These are phyloP conservation scores for Adineta ricciae DNA, from an alignment of 2,888 invertebrate genomes.

Conservation along the genomic window DNA sequence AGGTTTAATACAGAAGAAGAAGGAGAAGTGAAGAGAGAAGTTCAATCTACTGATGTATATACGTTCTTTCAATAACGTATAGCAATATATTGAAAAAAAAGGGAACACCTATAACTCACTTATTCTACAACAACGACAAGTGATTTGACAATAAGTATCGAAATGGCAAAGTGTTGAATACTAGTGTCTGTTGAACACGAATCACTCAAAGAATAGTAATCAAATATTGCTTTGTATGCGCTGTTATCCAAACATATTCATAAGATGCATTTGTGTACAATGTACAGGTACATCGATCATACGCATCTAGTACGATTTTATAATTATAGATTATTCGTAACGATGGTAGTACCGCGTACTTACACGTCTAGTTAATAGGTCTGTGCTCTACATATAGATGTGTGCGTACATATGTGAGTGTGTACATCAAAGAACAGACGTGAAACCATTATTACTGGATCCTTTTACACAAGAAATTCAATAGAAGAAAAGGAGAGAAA, in stretches of 20 bases:
- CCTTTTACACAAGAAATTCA: neutral
- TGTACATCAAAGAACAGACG: slow-evolving; percentile 5
- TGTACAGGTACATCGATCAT: neutral
- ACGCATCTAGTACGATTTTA: neutral
- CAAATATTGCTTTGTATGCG: neutral
- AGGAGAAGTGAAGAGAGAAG: neutral
- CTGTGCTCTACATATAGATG: neutral
- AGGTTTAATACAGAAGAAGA: neutral
- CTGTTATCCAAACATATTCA: neutral
- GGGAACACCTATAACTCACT: neutral
- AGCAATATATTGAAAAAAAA: neutral
- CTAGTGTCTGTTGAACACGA: neutral
- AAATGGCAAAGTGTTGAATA: neutral
- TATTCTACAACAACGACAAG: neutral
- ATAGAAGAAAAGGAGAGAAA: neutral
- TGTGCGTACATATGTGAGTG: neutral
- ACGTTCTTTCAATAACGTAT: neutral
- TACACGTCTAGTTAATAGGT: neutral
- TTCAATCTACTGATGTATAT: neutral
- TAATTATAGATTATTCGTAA: neutral
- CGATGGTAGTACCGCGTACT: neutral
- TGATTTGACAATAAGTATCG: neutral
- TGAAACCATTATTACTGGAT: slow-evolving; percentile 7
- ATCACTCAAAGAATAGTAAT: neutral
- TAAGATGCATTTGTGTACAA: neutral